A percentile compares a stretch with the other conserved stretches of the same genome.
These are phyloP conservation scores for Pungitius pungitius DNA, from an alignment of 2,113 vertebrate species.

Conservation along the genomic window DNA sequence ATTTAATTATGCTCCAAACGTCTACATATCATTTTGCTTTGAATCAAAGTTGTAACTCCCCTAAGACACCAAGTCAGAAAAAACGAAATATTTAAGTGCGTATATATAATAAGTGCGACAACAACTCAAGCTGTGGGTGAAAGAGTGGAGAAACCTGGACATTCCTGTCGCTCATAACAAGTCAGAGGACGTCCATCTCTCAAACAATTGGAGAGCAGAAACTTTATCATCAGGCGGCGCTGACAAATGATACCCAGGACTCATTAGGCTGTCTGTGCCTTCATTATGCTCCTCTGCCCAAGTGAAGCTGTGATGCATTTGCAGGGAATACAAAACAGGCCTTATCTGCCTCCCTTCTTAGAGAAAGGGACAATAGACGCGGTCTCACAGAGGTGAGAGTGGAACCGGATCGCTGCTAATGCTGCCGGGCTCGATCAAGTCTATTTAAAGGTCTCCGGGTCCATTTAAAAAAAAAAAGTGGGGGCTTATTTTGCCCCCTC, in stretches of 20 bases:
- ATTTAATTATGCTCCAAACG: not conserved
- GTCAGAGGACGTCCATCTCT: conserved; percentile 42
- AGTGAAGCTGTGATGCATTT: conserved; percentile 54
- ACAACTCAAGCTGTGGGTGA: conserved; percentile 25
- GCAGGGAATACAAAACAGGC: conserved; percentile 39
- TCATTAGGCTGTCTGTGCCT: conserved; percentile 66
- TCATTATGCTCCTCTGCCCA: conserved; percentile 65
- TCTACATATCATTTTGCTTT: too few species aligned
- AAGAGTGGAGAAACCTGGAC: conserved; percentile 10
- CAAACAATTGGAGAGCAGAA: conserved; percentile 47
- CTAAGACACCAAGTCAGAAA: conserved; percentile 3
- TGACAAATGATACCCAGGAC: conserved; percentile 58
- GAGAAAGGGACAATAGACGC: conserved; percentile 49
- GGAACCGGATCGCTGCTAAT: conserved; percentile 52
- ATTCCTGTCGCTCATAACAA: conserved; percentile 24
- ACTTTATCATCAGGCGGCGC: conserved; percentile 47
- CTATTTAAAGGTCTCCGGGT: conserved; percentile 58
- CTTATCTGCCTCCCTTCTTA: conserved; percentile 48
- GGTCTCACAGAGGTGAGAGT: conserved; percentile 41
- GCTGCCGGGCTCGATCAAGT: conserved; percentile 49
- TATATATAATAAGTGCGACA: not conserved
- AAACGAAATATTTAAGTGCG: conserved; percentile 19
- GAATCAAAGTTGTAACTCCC: not conserved
- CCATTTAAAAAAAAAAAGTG: conserved; percentile 49
- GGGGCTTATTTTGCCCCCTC: conserved; percentile 46